Conservation (phyloP, 2,888 invertebrate genomes). For the Prenolepis imparis region DNA sequence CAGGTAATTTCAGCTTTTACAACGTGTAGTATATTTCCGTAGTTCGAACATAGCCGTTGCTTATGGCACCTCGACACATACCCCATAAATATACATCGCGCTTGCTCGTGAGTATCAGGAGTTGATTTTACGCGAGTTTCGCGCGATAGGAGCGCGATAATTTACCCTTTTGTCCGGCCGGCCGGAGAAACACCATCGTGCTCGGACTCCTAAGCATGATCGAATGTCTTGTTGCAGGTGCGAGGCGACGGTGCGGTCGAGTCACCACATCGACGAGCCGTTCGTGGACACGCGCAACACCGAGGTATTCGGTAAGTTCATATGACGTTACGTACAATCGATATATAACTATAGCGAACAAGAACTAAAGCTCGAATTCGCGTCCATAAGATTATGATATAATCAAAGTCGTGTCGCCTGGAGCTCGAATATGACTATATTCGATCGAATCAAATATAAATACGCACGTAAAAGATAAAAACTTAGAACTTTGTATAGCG, state of each 20-base stretch:
- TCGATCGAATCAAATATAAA: neutral
- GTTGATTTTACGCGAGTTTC: constrained; percentile 46
- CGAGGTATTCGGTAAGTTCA: constrained; percentile 81
- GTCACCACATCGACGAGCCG: constrained; percentile 70
- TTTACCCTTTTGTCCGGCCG: constrained; percentile 15
- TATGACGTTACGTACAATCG: constrained; percentile 4
- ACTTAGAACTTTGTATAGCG: neutral
- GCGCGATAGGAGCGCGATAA: constrained; percentile 35
- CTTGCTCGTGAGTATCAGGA: neutral
- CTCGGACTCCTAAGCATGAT: constrained; percentile 30
- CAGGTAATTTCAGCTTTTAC: constrained; percentile 77
- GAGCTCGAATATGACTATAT: neutral
- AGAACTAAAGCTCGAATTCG: neutral
- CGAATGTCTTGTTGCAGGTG: constrained; percentile 77
- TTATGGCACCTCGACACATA: constrained; percentile 21
- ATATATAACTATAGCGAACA: constrained; percentile 16
- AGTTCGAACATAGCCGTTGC: constrained; percentile 47
- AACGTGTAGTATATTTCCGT: constrained; percentile 31
- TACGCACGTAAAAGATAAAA: neutral
- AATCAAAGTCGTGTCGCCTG: neutral
- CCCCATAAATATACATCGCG: constrained; percentile 45
- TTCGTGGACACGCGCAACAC: constrained; percentile 77
- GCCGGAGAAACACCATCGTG: neutral
- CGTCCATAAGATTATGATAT: neutral
- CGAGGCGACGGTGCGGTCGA: constrained; percentile 79